Conservation (phyloP, 2,797 vertebrate species). For the Xiphophorus birchmanni region DNA sequence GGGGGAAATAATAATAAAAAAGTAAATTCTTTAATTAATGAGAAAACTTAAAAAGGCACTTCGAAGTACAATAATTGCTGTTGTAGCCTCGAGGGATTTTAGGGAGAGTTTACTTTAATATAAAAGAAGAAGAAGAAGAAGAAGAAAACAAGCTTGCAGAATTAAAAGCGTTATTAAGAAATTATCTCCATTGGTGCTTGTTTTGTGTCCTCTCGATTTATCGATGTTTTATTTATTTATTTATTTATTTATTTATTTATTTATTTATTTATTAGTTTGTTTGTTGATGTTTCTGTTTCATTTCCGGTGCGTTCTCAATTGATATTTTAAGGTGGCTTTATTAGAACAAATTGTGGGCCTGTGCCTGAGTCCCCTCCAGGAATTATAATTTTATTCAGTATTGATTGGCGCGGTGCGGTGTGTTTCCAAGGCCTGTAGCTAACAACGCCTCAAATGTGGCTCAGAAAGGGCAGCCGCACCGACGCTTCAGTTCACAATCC, state of each 20-base stretch:
- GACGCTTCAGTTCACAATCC: conserved; percentile 41
- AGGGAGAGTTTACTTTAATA: neutral
- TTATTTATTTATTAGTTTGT: neutral
- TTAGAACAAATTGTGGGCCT: conserved; percentile 63
- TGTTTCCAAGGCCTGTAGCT: conserved; percentile 66
- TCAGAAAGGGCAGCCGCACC: conserved; percentile 61
- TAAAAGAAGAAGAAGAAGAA: neutral
- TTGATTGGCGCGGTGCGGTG: conserved; percentile 67
- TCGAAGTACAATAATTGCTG: neutral
- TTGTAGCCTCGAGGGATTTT: neutral
- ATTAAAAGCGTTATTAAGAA: neutral
- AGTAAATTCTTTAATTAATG: conserved; percentile 50
- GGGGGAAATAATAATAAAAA: neutral
- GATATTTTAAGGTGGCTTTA: conserved; percentile 55
- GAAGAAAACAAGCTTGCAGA: neutral
- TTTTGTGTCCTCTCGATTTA: neutral
- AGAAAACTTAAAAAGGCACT: neutral
- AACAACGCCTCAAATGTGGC: conserved; percentile 53
- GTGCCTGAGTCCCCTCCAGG: conserved; percentile 60
- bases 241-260: neutral
- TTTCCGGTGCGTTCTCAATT: neutral
- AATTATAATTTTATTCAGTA: conserved; percentile 79
- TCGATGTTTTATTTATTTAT: neutral
- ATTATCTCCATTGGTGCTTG: neutral
- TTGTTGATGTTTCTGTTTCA: neutral